Evolutionary conservation across 2,888 invertebrate species (phyloP), one percentile per base, ranked within the genome.

Genomic region (Drosophila parthenogenetica): DNA sequence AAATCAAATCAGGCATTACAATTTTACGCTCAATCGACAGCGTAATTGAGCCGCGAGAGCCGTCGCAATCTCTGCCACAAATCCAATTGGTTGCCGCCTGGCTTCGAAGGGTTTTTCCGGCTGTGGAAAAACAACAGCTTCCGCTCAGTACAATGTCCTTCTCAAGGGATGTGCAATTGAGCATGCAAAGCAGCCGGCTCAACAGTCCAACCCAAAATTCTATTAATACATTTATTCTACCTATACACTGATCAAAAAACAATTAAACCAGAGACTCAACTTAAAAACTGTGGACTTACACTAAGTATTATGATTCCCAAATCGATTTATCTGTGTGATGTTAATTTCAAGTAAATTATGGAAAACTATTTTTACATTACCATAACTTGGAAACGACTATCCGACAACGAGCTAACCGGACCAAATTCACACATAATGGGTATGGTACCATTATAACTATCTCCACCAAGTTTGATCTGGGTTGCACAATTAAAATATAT

Each of bases 1-100:
- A 87, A 89, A 82, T 89, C 85, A 87, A 89, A 81, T 89, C 87
- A 88, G 82, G 87, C 90, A 85, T 90, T 83, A 91, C 90, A 90
- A 91, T 92, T 92, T 92, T 80, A 92, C 89, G 92, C 91, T 89
- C 91, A 91, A 92, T 92, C 89, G 89, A 74, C 63, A 79, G 73
- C 73, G 90, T 90, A 90, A 91, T 92, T 90, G 91, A 91, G 91
- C 91, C 89, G 85, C 89, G 29, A 82, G 88, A 87, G 89, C 83
- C 88, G 81, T 85, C 81, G 57, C 62, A 58, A 63, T 73, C 86
- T 87, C 88, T 83, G 83, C 86, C 83, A 73, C 86, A 85, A 77
- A 80, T 88, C 88, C 78, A 83, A 82, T 79, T 67, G 87, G 79
- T 79, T 79, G 66, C 39, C 35, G 63, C 53, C 58, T 42, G 62